These are phyloP conservation scores for Scaptomyza polygonia DNA, from an alignment of 2,888 invertebrate genomes.

Conservation along the genomic window DNA sequence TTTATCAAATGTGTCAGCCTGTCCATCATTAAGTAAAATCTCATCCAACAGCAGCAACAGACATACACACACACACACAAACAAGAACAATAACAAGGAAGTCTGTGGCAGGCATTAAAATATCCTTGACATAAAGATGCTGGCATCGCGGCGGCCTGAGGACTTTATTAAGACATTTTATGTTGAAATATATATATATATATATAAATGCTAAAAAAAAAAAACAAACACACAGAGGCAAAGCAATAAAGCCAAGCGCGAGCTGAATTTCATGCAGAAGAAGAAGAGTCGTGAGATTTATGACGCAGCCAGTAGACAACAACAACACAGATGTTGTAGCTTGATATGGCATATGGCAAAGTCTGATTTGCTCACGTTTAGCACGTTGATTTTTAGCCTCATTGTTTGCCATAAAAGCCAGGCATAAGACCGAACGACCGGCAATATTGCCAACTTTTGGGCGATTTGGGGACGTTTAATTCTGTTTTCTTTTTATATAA, in stretches of 20 bases:
- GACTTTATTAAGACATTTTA: constrained; percentile 81
- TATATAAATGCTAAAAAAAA: constrained; percentile 68
- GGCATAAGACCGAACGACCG: constrained; percentile 1
- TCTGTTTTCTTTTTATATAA: constrained; percentile 36
- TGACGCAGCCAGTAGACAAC: constrained; percentile 54
- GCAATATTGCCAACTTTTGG: constrained; percentile 41
- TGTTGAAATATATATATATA: constrained; percentile 74
- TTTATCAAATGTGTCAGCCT: constrained; percentile 52
- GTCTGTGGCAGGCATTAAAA: constrained; percentile 71
- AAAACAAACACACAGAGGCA: constrained; percentile 37
- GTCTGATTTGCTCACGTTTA: constrained; percentile 42
- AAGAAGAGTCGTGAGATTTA: constrained; percentile 80
- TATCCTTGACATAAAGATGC: constrained; percentile 80
- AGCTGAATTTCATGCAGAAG: constrained; percentile 77
- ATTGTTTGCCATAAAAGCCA: constrained; percentile 55
- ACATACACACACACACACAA: neutral
- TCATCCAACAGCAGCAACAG: constrained; percentile 14
- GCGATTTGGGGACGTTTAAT: constrained; percentile 35
- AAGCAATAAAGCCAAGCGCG: constrained; percentile 69
- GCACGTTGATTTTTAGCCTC: constrained; percentile 27
- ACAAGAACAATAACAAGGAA: constrained; percentile 42
- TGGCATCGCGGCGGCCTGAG: constrained; percentile 34
- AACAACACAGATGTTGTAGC: constrained; percentile 19
- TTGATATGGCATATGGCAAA: constrained; percentile 9
- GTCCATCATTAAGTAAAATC: constrained; percentile 56